Evolutionary conservation across 23 tunicate genomes (phyloP).

Genomic region (Styela plicata): DNA sequence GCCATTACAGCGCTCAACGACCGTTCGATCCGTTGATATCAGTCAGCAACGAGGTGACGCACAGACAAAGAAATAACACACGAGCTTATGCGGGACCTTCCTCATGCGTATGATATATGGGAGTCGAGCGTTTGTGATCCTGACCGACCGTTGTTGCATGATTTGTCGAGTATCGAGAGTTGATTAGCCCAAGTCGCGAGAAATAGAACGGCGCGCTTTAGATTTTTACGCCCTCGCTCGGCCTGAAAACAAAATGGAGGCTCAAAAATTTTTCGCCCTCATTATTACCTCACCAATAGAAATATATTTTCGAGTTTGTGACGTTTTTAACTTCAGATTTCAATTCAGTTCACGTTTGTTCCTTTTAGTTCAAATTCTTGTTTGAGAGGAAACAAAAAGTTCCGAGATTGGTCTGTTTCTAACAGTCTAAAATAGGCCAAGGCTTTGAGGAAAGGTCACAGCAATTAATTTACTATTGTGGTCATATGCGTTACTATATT

Average conservation of each 20-base stretch:
- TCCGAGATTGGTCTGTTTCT: no score
- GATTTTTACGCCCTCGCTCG: not conserved
- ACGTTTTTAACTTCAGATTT: no score
- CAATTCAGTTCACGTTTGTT: no score
- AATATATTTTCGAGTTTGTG: not conserved
- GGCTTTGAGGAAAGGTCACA: no score
- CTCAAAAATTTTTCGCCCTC: not conserved
- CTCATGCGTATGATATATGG: conserved; percentile 16
- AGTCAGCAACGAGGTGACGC: conserved; percentile 12
- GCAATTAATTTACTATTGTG: no score
- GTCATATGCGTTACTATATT: no score
- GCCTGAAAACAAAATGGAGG: not conserved
- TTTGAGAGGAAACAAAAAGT: no score
- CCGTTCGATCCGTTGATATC: not conserved
- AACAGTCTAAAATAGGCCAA: no score
- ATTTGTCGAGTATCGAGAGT: conserved; percentile 22
- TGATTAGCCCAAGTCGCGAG: conserved; percentile 6
- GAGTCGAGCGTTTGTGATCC: conserved; percentile 30
- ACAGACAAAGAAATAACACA: conserved; percentile 44
- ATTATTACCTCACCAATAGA: not conserved
- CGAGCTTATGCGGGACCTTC: conserved; percentile 10
- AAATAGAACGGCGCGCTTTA: not conserved
- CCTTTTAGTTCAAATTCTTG: no score
- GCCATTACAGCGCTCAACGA: conserved; percentile 38
- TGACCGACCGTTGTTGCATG: conserved; percentile 2